phyloP scores from a whole-genome alignment of 2,888 invertebrate species.

The Phytoseiulus persimilis region DNA sequence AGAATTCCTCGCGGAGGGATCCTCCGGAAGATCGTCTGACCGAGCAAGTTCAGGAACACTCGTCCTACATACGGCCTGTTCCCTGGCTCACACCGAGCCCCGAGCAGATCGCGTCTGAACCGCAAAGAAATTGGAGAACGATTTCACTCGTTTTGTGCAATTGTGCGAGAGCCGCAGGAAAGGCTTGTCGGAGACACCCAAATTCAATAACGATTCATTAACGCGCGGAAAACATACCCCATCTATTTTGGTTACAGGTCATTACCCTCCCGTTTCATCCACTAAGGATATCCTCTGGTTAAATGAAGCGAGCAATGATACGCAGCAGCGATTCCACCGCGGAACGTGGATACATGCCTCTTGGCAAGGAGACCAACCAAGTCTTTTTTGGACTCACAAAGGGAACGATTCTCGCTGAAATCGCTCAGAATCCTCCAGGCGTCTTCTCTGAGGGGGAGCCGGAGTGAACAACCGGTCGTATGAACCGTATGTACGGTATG shows the following conservation, averaged over 20 bases:
- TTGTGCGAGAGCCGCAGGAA: not conserved
- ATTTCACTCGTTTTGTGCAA: not conserved
- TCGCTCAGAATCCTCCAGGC: not conserved
- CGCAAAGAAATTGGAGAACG: not conserved
- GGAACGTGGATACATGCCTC: not conserved
- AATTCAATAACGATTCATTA: slow-evolving; percentile 5
- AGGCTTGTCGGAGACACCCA: not conserved
- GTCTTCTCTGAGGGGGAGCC: not conserved
- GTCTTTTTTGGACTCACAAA: not conserved
- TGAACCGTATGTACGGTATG: no score
- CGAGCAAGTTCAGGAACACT: no score
- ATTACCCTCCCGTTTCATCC: not conserved
- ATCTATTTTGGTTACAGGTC: slow-evolving; percentile 5
- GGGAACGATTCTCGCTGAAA: not conserved
- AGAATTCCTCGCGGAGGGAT: no score
- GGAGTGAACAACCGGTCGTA: no score
- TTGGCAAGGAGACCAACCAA: not conserved
- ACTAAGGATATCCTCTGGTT: not conserved
- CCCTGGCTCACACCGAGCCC: no score
- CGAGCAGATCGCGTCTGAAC: not conserved
- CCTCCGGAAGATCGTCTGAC: no score
- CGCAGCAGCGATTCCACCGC: not conserved
- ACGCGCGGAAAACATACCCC: not conserved
- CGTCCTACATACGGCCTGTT: not conserved
- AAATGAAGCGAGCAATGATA: not conserved